Base-by-base conservation (phyloP, 2,797 vertebrate species). In the Falco peregrinus region DNA sequence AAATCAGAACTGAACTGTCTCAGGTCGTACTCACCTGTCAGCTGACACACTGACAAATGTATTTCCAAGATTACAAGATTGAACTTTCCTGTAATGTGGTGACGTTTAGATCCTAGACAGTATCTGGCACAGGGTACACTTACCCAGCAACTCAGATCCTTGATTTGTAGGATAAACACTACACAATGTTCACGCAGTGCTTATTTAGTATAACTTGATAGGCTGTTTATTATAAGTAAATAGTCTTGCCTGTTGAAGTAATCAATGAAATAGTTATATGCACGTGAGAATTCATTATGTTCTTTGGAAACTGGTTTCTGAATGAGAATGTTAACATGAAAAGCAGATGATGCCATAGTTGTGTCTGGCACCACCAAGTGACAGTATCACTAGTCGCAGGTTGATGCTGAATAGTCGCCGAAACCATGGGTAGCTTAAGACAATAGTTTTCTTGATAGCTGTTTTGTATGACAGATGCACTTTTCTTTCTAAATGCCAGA, bases 381-480 rank as follows among this genome's bases (percentile, higher is more conserved):
- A 97, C 96, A 96, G 94, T 87, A 79, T 97, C 94, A 25, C 95
- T 96, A 92, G 96, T 97, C 77, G 22, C 93, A 97, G 95, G 96
- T 98, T 96, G 95, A 97, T 96, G 96, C 94, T 90, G 97, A 97
- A 97, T 91, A 81, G 87, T 78, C 1, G 2, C 51, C 65, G 33
- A 77, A 87, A 73, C 65, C 41, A 6, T 47, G 86, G 77, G 54
- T 77, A 45, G 84, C 69, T 70, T 77, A 59, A 92, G 78, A 98
- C 97, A 98, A 93, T 97, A 37, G 56, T 78, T 93, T 94, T 96
- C 87, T 98, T 98, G 77, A 97, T 93, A 83, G 84, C 76, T 84
- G 85, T 53, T 96, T 88, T 94, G 84, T 95, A 60, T 87, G 86
- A 97, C 94, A 97, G 96, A 93, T 68, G 47, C 71, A 93, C 90